Conservation (phyloP, 2,797 vertebrate genomes). For the Euthynnus affinis region DNA sequence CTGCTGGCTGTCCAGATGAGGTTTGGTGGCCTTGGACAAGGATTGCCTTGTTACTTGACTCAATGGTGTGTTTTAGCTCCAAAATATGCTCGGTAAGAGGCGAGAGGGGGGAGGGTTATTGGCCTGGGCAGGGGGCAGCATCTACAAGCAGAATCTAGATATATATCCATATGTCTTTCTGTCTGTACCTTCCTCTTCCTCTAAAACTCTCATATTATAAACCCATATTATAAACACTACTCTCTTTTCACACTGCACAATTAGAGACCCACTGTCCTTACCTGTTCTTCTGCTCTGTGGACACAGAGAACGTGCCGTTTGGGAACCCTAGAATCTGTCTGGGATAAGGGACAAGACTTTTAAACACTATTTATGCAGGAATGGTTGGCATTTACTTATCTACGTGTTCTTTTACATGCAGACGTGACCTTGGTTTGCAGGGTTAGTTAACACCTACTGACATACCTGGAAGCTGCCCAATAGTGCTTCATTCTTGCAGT, state of each 20-base stretch:
- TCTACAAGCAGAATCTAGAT: constrained; percentile 53
- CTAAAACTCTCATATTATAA: constrained; percentile 40
- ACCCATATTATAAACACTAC: constrained; percentile 30
- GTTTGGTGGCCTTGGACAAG: constrained; percentile 86
- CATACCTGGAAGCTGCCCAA: constrained; percentile 18
- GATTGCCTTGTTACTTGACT: constrained; percentile 85
- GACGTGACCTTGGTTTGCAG: constrained; percentile 20
- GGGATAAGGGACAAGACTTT: constrained; percentile 3
- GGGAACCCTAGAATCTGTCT: not conserved
- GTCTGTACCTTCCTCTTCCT: constrained; percentile 21
- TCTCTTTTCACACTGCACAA: not conserved
- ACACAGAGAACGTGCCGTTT: constrained; percentile 3
- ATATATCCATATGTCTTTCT: constrained; percentile 58
- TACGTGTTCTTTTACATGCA: constrained; percentile 33
- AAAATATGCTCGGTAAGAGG: constrained; percentile 85
- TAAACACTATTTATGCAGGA: constrained; percentile 33
- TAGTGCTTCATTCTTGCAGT: not conserved
- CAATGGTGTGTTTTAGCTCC: constrained; percentile 84
- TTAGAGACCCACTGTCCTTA: not conserved
- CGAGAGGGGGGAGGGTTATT: constrained; percentile 30
- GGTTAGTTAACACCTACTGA: constrained; percentile 17
- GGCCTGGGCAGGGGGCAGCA: constrained; percentile 44
- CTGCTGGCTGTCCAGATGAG: constrained; percentile 84
- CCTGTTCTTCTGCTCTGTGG: not conserved
- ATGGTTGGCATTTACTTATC: constrained; percentile 20